Conservation (phyloP, 37 sponge, comb jelly and placozoan genomes). For the Halisarca cf. caerulea region DNA sequence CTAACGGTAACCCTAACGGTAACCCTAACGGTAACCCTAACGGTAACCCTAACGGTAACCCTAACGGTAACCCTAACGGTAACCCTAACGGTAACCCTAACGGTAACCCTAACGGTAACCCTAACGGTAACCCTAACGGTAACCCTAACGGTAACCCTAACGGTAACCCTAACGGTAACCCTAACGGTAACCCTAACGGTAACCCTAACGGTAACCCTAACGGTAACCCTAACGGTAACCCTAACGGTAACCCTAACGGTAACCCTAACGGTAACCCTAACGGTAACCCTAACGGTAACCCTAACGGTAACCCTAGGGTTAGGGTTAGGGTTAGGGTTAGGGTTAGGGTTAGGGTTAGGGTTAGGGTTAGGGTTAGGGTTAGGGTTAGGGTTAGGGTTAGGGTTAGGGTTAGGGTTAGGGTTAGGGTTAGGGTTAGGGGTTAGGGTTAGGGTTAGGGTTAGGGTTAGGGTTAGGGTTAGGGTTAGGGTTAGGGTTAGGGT, state of each 20-base stretch:
- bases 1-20: constrained; percentile 9
- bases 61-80: constrained; percentile 24
- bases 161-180: background rate
- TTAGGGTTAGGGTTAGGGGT: too few relatives aligned
- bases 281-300: too few relatives aligned
- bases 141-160: background rate
- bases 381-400: background rate
- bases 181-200: background rate
- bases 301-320: too few relatives aligned
- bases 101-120: constrained; percentile 10
- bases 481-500: background rate
- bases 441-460: too few relatives aligned
- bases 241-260: background rate
- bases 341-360: background rate
- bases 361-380: background rate
- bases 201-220: background rate
- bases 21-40: background rate
- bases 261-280: background rate
- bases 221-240: background rate
- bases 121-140: constrained; percentile 26
- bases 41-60: constrained; percentile 1
- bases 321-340: too few relatives aligned
- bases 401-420: too few relatives aligned
- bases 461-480: background rate
- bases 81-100: constrained; percentile 19